These are phyloP conservation scores for Salminus brasiliensis DNA, from an alignment of 2,113 vertebrate species.

Conservation along the genomic window DNA sequence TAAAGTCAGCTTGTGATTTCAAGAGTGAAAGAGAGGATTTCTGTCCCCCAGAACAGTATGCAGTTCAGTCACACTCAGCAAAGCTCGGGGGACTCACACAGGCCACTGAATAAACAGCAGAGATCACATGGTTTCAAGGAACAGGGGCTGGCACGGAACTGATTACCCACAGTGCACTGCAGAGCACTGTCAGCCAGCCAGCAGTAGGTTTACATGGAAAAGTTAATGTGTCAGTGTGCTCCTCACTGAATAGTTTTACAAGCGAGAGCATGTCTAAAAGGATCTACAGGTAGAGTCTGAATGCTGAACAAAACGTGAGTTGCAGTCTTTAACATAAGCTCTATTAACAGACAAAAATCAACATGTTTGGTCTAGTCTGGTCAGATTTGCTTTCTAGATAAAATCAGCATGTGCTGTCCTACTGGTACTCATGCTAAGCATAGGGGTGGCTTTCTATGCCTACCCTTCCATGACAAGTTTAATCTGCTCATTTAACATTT, in stretches of 20 bases:
- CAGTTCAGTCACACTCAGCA: neutral
- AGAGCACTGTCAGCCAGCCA: neutral
- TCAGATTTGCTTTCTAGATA: neutral
- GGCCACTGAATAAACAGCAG: neutral
- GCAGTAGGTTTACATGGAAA: neutral
- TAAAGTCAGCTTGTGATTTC: neutral
- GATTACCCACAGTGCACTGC: neutral
- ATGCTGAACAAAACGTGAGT: neutral
- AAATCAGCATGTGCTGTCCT: neutral
- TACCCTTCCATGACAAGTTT: too few relatives aligned
- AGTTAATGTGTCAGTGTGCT: neutral
- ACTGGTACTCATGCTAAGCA: neutral
- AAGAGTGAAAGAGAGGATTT: neutral
- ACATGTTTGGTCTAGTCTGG: constrained; percentile 4
- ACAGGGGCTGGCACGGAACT: constrained; percentile 17
- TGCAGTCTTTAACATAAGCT: neutral
- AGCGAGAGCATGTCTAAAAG: constrained; percentile 13
- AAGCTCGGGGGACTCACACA: neutral
- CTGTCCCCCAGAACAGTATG: neutral
- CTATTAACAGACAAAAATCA: neutral
- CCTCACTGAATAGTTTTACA: constrained; percentile 23
- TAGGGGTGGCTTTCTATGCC: too few relatives aligned
- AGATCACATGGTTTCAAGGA: constrained; percentile 57
- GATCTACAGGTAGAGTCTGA: neutral
- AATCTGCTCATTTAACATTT: too few relatives aligned